A percentile compares a stretch with the other conserved stretches of the same genome.
Evolutionary conservation across 2,113 vertebrate genomes (phyloP).

Genomic region (Leptodactylus fuscus): DNA sequence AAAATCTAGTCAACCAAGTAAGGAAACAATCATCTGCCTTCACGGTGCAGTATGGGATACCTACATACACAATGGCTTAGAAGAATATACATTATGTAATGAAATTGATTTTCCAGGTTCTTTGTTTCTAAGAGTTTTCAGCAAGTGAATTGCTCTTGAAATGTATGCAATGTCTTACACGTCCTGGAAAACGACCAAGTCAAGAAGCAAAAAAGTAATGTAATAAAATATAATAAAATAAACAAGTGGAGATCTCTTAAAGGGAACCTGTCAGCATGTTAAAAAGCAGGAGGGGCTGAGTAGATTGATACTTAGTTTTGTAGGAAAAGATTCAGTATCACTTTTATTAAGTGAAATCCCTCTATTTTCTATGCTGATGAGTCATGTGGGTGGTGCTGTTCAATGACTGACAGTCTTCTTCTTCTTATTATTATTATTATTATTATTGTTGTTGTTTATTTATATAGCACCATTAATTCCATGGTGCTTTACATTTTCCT

Average conservation of each 20-base stretch:
- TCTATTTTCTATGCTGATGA: too few species aligned
- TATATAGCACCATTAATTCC: too few species aligned
- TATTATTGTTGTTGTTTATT: too few species aligned
- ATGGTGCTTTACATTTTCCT: too few species aligned
- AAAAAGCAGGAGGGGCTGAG: too few species aligned
- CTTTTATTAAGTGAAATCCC: too few species aligned
- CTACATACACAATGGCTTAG: background rate
- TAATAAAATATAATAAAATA: background rate
- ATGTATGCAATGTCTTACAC: background rate
- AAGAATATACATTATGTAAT: background rate
- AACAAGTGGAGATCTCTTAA: background rate
- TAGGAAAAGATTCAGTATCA: too few species aligned
- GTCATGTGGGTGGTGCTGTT: too few species aligned
- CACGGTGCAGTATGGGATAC: background rate
- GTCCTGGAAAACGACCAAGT: background rate
- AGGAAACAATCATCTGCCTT: constrained; percentile 11
- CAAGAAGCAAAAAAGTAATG: background rate
- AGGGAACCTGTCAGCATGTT: too few species aligned
- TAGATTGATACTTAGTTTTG: too few species aligned
- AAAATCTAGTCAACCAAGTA: constrained; percentile 60
- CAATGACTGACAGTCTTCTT: too few species aligned
- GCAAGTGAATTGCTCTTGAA: background rate
- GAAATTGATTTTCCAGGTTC: background rate
- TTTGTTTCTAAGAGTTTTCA: background rate
- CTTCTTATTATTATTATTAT: too few species aligned